Conservation (phyloP, 2,888 invertebrate genomes). For the Drosophila anomalata region DNA sequence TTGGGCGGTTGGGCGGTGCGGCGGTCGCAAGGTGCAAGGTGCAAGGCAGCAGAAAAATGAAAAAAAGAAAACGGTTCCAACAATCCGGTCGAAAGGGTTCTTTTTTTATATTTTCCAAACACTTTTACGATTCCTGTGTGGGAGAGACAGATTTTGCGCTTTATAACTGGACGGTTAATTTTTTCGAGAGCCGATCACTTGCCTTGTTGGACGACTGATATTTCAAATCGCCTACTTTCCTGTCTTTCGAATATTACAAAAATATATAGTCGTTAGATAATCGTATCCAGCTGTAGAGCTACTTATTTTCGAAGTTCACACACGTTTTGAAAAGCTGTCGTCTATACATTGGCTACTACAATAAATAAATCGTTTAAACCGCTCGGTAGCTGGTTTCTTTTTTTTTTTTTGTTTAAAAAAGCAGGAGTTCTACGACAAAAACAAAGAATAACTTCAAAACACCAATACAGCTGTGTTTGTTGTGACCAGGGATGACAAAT, state of each 20-base stretch:
- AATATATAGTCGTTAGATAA: slow-evolving; percentile 31
- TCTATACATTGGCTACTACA: background rate
- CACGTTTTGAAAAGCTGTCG: background rate
- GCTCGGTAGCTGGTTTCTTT: slow-evolving; percentile 3
- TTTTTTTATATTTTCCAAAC: slow-evolving; percentile 1
- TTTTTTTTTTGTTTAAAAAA: background rate
- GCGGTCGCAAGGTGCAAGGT: background rate
- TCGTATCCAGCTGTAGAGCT: slow-evolving; percentile 1
- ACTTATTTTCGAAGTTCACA: background rate
- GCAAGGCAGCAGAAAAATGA: slow-evolving; percentile 13
- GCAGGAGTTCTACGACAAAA: slow-evolving; percentile 47
- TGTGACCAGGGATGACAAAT: slow-evolving; percentile 25
- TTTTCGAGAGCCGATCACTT: slow-evolving; percentile 20
- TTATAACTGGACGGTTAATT: slow-evolving; percentile 28
- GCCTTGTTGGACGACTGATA: slow-evolving; percentile 16
- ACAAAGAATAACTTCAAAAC: slow-evolving; percentile 47
- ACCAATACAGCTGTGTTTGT: slow-evolving; percentile 51
- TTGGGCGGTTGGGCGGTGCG: background rate
- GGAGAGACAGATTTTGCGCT: slow-evolving; percentile 22
- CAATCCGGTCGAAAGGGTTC: slow-evolving; percentile 11
- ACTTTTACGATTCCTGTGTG: slow-evolving; percentile 7
- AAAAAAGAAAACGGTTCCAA: slow-evolving; percentile 8
- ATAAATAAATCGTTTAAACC: background rate
- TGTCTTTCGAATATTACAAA: slow-evolving; percentile 9
- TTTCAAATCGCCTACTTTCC: slow-evolving; percentile 18